A percentile compares a stretch with the other conserved stretches of the same genome.
These are phyloP conservation scores for Climacteris rufus DNA, from an alignment of 2,113 vertebrate genomes.

Conservation along the genomic window DNA sequence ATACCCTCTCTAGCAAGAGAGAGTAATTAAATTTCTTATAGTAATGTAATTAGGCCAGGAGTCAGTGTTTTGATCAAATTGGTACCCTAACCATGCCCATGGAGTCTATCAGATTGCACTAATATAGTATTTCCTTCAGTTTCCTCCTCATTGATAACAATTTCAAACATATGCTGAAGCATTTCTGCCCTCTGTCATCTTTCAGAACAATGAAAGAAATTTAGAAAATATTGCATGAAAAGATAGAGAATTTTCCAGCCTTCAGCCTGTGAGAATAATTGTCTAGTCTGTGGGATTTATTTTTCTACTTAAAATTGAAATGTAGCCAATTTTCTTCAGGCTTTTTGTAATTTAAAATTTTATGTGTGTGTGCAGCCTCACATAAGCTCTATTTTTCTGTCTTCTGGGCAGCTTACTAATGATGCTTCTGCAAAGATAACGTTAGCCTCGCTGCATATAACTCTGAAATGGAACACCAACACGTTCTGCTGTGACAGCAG, in stretches of 20 bases:
- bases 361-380: not conserved
- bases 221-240: not conserved
- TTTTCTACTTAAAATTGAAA: conserved; percentile 9
- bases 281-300: not conserved
- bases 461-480: not conserved
- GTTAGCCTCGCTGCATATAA: not conserved
- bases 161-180: not conserved
- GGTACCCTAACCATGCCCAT: not conserved
- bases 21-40: not conserved
- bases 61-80: not conserved
- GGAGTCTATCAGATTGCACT: not conserved
- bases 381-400: not conserved
- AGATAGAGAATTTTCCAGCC: not conserved
- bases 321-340: not conserved
- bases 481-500: not conserved
- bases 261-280: not conserved
- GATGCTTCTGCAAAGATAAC: not conserved
- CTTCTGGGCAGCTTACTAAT: not conserved
- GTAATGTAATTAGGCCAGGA: not conserved
- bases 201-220: not conserved
- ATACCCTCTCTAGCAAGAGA: not conserved
- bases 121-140: not conserved
- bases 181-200: not conserved
- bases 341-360: not conserved
- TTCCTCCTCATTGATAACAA: not conserved